Evolutionary conservation across 2,888 invertebrate genomes (phyloP).

Genomic region (Micropterix aruncella): DNA sequence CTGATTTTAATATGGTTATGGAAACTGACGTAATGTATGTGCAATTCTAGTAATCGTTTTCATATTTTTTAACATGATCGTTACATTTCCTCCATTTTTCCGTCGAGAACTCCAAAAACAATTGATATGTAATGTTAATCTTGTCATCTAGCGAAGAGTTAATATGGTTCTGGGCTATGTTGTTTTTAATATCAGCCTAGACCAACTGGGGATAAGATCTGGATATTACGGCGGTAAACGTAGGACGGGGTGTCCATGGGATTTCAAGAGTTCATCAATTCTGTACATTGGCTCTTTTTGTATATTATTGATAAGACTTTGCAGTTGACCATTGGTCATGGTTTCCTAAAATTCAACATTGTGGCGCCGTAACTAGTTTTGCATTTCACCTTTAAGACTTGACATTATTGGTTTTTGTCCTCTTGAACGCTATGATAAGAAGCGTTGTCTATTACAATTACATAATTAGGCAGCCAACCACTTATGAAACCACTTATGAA

Average conservation of each 20-base stretch:
- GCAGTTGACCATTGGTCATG: slow-evolving; percentile 8
- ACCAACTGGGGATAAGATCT: neutral
- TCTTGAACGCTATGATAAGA: slow-evolving; percentile 11
- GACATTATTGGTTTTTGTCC: slow-evolving; percentile 13
- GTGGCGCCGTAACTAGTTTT: neutral
- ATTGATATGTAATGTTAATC: too few relatives aligned
- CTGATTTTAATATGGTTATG: too few relatives aligned
- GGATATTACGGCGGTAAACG: too few relatives aligned
- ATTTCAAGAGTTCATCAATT: slow-evolving; percentile 7
- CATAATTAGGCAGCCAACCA: slow-evolving; percentile 4
- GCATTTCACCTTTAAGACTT: neutral
- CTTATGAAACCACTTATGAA: slow-evolving; percentile 5
- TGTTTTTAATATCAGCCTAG: slow-evolving; percentile 1
- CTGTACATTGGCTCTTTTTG: slow-evolving; percentile 8
- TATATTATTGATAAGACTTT: slow-evolving; percentile 7
- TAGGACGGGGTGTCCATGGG: slow-evolving; percentile 3
- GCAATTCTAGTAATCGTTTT: neutral
- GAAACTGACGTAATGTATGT: too few relatives aligned
- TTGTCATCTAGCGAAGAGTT: too few relatives aligned
- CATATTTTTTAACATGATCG: neutral
- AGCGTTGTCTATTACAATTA: too few relatives aligned
- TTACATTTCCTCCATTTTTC: neutral
- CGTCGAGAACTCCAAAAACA: too few relatives aligned
- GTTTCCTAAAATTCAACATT: slow-evolving; percentile 6
- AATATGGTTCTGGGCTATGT: neutral